Evolutionary conservation across 2,797 vertebrate genomes (phyloP), one percentile per base, ranked within the genome.

Genomic region (Serranus cabrilla): DNA sequence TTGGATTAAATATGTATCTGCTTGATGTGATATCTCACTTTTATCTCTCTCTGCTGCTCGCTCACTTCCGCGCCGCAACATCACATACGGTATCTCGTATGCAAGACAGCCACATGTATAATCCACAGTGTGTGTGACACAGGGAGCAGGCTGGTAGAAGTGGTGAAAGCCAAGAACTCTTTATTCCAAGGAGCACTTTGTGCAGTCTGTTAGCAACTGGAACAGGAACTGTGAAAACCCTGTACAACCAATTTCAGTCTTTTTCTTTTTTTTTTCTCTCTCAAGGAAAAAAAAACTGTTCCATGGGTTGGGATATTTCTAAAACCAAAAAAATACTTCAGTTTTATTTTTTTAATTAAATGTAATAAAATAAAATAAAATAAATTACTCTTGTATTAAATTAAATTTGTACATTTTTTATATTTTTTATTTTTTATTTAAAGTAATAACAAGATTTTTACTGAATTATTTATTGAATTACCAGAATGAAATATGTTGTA

Each of bases 1-100:
- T 81, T 55, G 40, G 66, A 90, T 87, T 78, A 87, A 80, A 92
- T 80, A 83, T 80, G 59, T 37, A 87, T 86, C 56, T 79, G 76
- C 67, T 76, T 69, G 57, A 83, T 86, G 79, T 73, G 77, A 84
- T 75, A 83, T 72, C 56, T 85, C 73, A 74, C 83, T 85, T 86
- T 87, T 71, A 78, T 82, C 76, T 72, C 52, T 71, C 60, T 62
- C 54, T 27, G 56, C 20, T 54, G 71, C 40, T 66, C 8, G 16
- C 76, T 59, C 58, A 51, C 76, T 66, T 85, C 52, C 0, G 7
- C 17, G 10, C 61, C n/a, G 45, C 76, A 66, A 61, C 71, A 64
- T 78, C 69, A 52, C 55, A 25, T 78, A 77, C 42, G 59, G 17
- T 61, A 66, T 65, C 54, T 74, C 47, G 65, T 74, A 65, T 75